A percentile compares a stretch with the other conserved stretches of the same genome.
phyloP scores from a whole-genome alignment of 2,113 vertebrate species.

The Marmota monax region DNA sequence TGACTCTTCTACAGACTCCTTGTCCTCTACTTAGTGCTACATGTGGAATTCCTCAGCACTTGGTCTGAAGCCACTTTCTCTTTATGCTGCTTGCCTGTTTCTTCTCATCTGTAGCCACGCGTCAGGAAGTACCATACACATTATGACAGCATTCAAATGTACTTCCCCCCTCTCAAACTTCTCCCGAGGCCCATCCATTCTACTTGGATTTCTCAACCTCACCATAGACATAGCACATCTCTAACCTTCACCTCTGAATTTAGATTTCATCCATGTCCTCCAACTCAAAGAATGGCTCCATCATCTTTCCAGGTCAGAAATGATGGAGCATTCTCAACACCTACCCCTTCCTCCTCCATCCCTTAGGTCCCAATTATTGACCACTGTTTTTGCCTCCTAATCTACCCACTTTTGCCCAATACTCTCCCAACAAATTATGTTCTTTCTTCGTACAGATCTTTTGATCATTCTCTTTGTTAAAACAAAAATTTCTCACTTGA shows the following conservation, averaged over 20 bases:
- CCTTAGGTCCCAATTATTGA: neutral
- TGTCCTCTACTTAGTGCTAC: neutral
- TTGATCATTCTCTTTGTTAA: neutral
- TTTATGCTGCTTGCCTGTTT: neutral
- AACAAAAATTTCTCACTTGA: neutral
- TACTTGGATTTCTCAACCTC: neutral
- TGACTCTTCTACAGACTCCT: neutral
- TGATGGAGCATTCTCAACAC: neutral
- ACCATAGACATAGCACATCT: neutral
- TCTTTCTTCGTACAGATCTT: slow-evolving; percentile 28
- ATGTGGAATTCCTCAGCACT: neutral
- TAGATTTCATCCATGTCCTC: neutral
- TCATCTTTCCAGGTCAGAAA: neutral
- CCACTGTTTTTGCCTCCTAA: neutral
- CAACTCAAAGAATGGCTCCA: neutral
- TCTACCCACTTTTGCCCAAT: neutral
- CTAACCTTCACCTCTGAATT: neutral
- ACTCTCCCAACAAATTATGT: neutral
- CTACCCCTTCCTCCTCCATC: neutral
- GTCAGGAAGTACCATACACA: neutral
- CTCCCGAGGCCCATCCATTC: neutral
- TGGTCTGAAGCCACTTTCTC: neutral
- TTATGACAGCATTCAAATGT: neutral
- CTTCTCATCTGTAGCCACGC: neutral
- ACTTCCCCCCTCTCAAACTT: neutral